Evolutionary conservation across 2,113 vertebrate genomes (phyloP), one percentile per base, ranked within the genome.

Genomic region (Bubo scandiacus): DNA sequence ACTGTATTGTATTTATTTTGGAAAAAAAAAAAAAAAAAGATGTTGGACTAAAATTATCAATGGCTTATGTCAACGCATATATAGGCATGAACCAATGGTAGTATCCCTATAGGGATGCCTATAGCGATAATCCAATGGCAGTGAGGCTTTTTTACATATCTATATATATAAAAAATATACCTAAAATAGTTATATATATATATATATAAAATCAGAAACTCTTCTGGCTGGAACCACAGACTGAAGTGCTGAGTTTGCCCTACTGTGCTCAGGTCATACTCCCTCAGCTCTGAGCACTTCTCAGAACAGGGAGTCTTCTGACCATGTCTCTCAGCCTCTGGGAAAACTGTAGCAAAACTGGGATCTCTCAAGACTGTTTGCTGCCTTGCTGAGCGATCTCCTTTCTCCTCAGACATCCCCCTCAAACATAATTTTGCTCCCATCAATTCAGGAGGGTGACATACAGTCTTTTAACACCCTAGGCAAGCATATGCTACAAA

Each of bases 191-290:
- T 45, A 18, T 45, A 45, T 45, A 45, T 45, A 45, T 45, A 45
- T 38, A 38, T 38, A 45, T 43, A 43, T 43, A 43, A 6, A 57
- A 32, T 32, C 45, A 45, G 47, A 86, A 82, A 66, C 10, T 30
- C 68, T 51, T 36, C 34, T 20, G n/a, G 11, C 36, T 36, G 42
- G 47, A 75, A 49, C 10, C n/a, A 38, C 22, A 43, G 68, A 25
- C 6, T 2, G 1, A 57, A 72, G 77, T 0, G 1, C 27, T 0
- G 0, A 19, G 34, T 61, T 77, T 67, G 23, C 43, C 34, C 25
- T 3, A 15, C 36, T 0, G 0, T 26, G 36, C 90, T 47, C 22
- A 27, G 51, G 85, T 71, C 45, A 42, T 1, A 8, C 5, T 36
- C 19, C 8, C 22, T 54, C 21, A 23, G 38, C 29, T 58, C 38